A percentile compares a stretch with the other conserved stretches of the same genome.
phyloP scores from a whole-genome alignment of 2,113 vertebrate genomes.

The Reinhardtius hippoglossoides region DNA sequence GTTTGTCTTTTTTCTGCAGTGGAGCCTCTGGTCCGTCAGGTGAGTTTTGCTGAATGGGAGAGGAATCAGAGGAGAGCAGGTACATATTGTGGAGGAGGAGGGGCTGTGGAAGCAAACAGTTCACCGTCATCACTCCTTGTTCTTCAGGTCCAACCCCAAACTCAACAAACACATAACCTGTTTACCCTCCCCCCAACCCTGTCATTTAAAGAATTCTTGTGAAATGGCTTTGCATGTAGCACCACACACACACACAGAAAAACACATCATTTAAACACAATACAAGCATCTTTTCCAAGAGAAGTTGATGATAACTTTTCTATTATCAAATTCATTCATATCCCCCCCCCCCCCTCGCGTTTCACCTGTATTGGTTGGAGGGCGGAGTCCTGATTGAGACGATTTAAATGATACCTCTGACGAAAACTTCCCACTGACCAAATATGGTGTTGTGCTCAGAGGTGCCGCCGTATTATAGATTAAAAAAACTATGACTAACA shows the following conservation, averaged over 20 bases:
- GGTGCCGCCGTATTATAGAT: conserved; percentile 12
- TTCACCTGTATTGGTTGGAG: conserved; percentile 34
- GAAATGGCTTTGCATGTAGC: background rate
- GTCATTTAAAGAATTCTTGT: background rate
- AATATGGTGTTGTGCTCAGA: conserved; percentile 45
- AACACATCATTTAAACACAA: background rate
- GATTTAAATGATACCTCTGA: conserved; percentile 13
- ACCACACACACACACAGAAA: background rate
- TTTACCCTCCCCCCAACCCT: conserved; percentile 11
- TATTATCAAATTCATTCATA: background rate
- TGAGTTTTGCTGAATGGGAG: conserved; percentile 43
- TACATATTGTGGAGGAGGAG: conserved; percentile 58
- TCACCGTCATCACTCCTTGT: conserved; percentile 5
- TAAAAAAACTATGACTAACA: conserved; percentile 7
- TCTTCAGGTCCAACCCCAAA: conserved; percentile 21
- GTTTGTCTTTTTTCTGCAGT: conserved; percentile 21
- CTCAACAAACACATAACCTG: conserved; percentile 24
- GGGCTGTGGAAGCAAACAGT: conserved; percentile 31
- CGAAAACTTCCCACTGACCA: conserved; percentile 23
- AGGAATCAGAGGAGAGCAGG: conserved; percentile 16
- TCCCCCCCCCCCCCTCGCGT: background rate
- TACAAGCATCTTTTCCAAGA: background rate
- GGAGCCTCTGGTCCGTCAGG: background rate
- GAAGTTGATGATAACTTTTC: background rate
- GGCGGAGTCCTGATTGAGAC: conserved; percentile 10